A percentile compares a stretch with the other conserved stretches of the same genome.
Evolutionary conservation across 2,113 vertebrate genomes (phyloP).

Genomic region (Petaurus breviceps): DNA sequence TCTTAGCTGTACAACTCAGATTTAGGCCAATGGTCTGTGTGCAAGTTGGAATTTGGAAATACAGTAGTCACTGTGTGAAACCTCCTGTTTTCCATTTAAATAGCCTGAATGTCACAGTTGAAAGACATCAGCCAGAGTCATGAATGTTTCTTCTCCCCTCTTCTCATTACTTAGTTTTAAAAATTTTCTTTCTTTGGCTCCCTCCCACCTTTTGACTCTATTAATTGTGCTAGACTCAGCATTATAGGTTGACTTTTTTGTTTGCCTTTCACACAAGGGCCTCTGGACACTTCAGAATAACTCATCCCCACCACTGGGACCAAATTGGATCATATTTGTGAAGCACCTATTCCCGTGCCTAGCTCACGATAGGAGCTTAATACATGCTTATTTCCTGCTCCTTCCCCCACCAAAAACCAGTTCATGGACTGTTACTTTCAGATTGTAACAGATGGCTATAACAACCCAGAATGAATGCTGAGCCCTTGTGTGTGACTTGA

Average conservation of each 20-base stretch:
- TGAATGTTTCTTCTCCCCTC: constrained; percentile 37
- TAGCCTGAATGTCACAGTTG: background rate
- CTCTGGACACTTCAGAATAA: background rate
- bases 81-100: background rate
- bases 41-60: background rate
- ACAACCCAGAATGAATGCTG: background rate
- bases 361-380: background rate
- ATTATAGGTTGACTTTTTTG: background rate
- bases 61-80: constrained; percentile 4
- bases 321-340: background rate
- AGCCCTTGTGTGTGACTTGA: background rate
- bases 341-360: background rate
- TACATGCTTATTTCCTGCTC: background rate
- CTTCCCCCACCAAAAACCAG: background rate
- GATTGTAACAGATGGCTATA: background rate
- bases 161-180: constrained; percentile 38
- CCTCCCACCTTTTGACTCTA: background rate
- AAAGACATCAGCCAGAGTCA: background rate
- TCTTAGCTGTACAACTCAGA: background rate
- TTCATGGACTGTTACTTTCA: background rate
- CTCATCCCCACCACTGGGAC: background rate
- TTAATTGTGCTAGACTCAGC: constrained; percentile 14
- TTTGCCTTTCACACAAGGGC: background rate
- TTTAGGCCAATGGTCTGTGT: background rate
- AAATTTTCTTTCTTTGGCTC: background rate